Percentiles rank a stretch among this genome's conserved stretches.
These are phyloP conservation scores for Cephus spinipes DNA, from an alignment of 2,888 invertebrate genomes.

Conservation along the genomic window DNA sequence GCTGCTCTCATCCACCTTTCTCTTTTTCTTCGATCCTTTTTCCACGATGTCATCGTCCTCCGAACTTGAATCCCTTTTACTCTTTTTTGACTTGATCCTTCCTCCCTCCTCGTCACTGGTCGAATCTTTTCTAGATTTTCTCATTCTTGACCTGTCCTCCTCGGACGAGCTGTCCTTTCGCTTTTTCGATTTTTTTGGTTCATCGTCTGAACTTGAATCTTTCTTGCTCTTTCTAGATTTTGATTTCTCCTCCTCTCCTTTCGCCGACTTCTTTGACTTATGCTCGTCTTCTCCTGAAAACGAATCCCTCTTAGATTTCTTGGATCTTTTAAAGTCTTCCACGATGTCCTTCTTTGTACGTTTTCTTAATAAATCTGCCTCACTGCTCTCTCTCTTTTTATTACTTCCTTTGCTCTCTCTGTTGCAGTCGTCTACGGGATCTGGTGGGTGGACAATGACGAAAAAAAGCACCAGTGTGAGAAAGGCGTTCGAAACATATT, in stretches of 20 bases:
- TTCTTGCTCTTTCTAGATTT: constrained; percentile 62
- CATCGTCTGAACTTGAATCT: constrained; percentile 73
- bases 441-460: constrained; percentile 16
- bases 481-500: not conserved
- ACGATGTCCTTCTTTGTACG: constrained; percentile 64
- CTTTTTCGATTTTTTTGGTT: constrained; percentile 72
- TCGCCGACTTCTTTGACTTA: constrained; percentile 52
- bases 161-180: constrained; percentile 73
- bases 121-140: constrained; percentile 63
- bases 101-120: constrained; percentile 57
- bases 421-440: constrained; percentile 63
- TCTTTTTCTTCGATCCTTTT: constrained; percentile 74
- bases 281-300: constrained; percentile 59
- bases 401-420: constrained; percentile 61
- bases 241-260: constrained; percentile 65
- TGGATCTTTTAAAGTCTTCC: constrained; percentile 63
- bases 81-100: constrained; percentile 52
- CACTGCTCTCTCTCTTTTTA: constrained; percentile 62
- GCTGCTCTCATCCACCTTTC: constrained; percentile 72
- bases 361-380: constrained; percentile 66
- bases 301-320: constrained; percentile 56
- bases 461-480: constrained; percentile 21
- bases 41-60: constrained; percentile 77
- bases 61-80: constrained; percentile 64
- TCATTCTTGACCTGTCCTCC: constrained; percentile 70